phyloP scores from a whole-genome alignment of 2,888 invertebrate species.

The Diaprepes abbreviatus region DNA sequence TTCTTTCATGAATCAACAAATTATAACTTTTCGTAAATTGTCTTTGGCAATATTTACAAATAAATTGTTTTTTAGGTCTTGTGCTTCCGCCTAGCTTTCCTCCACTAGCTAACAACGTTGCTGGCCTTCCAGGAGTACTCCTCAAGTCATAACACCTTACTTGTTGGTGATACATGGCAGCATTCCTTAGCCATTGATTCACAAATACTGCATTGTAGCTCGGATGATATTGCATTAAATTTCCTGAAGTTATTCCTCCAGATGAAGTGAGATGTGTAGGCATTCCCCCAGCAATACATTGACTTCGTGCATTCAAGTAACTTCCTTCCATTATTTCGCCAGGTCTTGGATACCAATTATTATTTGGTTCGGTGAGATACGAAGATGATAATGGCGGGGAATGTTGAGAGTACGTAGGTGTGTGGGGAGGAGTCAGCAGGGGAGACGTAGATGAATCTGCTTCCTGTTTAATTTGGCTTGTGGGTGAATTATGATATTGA shows the following conservation, averaged over 20 bases:
- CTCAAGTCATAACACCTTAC: constrained; percentile 59
- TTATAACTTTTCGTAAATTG: constrained; percentile 99
- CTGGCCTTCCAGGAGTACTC: constrained; percentile 63
- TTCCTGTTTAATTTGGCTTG: constrained; percentile 63
- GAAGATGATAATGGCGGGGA: constrained; percentile 58
- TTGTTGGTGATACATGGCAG: constrained; percentile 78
- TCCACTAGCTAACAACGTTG: constrained; percentile 67
- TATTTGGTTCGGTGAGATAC: constrained; percentile 47
- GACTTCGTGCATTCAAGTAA: background rate
- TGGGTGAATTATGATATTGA: constrained; percentile 4
- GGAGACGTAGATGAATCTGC: constrained; percentile 66
- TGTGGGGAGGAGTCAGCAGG: constrained; percentile 80
- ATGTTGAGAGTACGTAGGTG: constrained; percentile 73
- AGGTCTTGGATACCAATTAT: constrained; percentile 60
- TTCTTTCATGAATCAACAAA: constrained; percentile 95
- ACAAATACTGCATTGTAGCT: constrained; percentile 73
- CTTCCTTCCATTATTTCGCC: constrained; percentile 17
- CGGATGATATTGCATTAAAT: constrained; percentile 45
- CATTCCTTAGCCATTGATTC: constrained; percentile 82
- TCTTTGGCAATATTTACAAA: constrained; percentile 97
- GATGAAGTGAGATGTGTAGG: background rate
- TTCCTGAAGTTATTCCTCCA: constrained; percentile 11
- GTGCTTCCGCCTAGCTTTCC: constrained; percentile 60
- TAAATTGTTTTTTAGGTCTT: constrained; percentile 88
- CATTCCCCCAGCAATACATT: constrained; percentile 8